Conservation (phyloP, 2,888 invertebrate species). For the Linhomoeus sp. region DNA sequence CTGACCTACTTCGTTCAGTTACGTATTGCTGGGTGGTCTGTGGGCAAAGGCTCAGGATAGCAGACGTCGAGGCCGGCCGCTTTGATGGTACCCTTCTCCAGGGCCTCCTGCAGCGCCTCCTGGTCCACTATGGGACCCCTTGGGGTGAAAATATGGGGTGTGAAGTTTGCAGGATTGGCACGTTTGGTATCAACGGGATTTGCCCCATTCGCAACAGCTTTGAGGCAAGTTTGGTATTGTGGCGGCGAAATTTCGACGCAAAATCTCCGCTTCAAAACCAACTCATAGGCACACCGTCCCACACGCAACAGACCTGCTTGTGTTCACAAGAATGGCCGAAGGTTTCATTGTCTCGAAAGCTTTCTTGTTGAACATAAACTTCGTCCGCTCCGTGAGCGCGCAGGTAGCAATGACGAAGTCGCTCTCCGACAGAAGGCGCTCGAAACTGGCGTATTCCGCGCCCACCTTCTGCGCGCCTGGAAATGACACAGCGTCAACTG, state of each 20-base stretch:
- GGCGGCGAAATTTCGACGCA: no score
- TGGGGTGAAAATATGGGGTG: no score
- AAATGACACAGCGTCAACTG: constrained; percentile 3
- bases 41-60: constrained; percentile 66
- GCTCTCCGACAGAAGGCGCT: constrained; percentile 48
- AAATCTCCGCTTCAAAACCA: no score
- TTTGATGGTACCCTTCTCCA: constrained; percentile 47
- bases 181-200: no score
- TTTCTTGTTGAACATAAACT: constrained; percentile 51
- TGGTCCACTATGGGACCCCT: constrained; percentile 45
- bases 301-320: no score
- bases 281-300: no score
- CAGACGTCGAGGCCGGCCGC: constrained; percentile 80
- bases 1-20: no score
- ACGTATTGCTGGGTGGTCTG: no score
- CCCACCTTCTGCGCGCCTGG: constrained; percentile 30
- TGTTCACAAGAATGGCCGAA: constrained; percentile 63
- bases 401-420: constrained; percentile 67
- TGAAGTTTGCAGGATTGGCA: no score
- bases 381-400: constrained; percentile 56
- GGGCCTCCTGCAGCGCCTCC: constrained; percentile 50
- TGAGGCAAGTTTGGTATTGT: no score
- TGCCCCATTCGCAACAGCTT: no score
- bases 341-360: constrained; percentile 67
- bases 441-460: constrained; percentile 47